These are phyloP conservation scores for Oscheius sp. DNA, from an alignment of 2,888 invertebrate genomes.

Conservation along the genomic window DNA sequence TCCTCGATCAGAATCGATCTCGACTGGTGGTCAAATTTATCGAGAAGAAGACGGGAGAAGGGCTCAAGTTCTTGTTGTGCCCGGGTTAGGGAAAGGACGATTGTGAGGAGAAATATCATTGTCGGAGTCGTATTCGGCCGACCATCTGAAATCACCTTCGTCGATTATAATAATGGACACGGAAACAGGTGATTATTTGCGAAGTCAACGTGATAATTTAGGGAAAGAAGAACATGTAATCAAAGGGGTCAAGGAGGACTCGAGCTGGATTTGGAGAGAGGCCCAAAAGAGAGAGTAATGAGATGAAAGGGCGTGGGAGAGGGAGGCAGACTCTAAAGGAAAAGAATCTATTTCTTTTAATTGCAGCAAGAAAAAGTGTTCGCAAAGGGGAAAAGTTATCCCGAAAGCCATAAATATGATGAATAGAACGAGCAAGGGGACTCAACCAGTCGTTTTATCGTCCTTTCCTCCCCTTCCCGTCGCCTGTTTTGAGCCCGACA, in stretches of 20 bases:
- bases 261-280: background rate
- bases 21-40: conserved; percentile 34
- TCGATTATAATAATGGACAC: background rate
- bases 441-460: too few relatives aligned
- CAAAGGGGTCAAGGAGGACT: background rate
- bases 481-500: background rate
- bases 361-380: too few relatives aligned
- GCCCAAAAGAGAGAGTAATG: background rate
- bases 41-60: conserved; percentile 28
- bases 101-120: conserved; percentile 11
- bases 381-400: too few relatives aligned
- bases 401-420: too few relatives aligned
- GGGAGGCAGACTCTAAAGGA: too few relatives aligned
- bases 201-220: background rate
- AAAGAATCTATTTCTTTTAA: too few relatives aligned
- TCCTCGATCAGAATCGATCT: conserved; percentile 19
- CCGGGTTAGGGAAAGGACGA: conserved; percentile 3
- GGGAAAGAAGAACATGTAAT: background rate
- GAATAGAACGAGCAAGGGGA: too few relatives aligned
- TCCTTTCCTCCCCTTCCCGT: background rate
- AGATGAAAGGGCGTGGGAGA: background rate
- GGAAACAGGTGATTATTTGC: background rate
- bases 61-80: conserved; percentile 24
- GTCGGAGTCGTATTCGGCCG: background rate
- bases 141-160: background rate